A percentile compares a stretch with the other conserved stretches of the same genome.
Evolutionary conservation across 2,888 invertebrate genomes (phyloP).

Genomic region (Drosophila neonasuta): DNA sequence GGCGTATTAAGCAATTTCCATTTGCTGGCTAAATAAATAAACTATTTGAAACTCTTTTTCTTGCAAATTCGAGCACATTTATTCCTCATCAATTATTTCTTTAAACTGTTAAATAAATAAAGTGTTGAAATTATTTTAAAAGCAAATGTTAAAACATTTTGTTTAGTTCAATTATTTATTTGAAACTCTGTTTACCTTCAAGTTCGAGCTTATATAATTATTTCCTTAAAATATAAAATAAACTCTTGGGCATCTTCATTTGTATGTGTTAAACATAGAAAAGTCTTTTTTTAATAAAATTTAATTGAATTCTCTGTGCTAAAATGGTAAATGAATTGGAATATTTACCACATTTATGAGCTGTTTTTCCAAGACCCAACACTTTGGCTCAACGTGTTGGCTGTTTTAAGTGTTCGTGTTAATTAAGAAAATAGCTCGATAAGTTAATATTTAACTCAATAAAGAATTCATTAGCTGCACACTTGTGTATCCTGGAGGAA

Average conservation of each 20-base stretch:
- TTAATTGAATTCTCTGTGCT: neutral
- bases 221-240: neutral
- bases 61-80: too few species aligned
- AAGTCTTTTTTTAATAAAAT: neutral
- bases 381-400: neutral
- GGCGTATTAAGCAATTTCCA: neutral
- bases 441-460: conserved; percentile 53
- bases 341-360: neutral
- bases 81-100: too few species aligned
- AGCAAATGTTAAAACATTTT: too few species aligned
- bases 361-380: neutral
- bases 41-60: too few species aligned
- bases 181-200: too few species aligned
- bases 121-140: too few species aligned
- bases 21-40: neutral
- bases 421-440: conserved; percentile 44
- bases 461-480: conserved; percentile 65
- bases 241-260: too few species aligned
- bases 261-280: too few species aligned
- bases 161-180: too few species aligned
- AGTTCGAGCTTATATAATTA: neutral
- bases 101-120: too few species aligned
- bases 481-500: conserved; percentile 35
- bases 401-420: conserved; percentile 33
- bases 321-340: too few species aligned